phyloP scores from a whole-genome alignment of 1,140 invertebrate species.

The Episyrphus balteatus region DNA sequence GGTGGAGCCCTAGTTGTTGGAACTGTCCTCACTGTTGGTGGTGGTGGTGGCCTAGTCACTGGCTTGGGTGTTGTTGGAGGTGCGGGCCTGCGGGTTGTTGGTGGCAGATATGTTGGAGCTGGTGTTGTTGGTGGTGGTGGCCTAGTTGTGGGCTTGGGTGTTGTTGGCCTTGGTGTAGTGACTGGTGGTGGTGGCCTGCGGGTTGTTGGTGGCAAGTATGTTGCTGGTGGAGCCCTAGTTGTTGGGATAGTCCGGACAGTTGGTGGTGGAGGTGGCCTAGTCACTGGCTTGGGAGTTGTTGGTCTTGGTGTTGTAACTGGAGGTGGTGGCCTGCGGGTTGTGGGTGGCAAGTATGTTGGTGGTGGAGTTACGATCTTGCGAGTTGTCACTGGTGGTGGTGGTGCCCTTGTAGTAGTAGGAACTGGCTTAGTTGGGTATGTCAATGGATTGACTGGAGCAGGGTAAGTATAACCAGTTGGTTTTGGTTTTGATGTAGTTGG shows the following conservation, averaged over 20 bases:
- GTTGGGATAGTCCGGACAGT: too few relatives aligned
- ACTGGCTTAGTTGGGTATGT: background rate
- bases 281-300: background rate
- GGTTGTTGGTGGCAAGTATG: background rate
- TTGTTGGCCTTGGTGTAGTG: slow-evolving; percentile 11
- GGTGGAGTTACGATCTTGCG: too few relatives aligned
- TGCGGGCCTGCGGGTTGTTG: background rate
- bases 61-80: slow-evolving; percentile 12
- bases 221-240: slow-evolving; percentile 3
- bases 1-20: slow-evolving; percentile 12
- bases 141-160: slow-evolving; percentile 1
- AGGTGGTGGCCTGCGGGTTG: background rate
- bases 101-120: slow-evolving; percentile 12
- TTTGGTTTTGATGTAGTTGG: background rate
- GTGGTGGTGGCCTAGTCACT: slow-evolving; percentile 7
- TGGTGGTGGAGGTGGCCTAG: too few relatives aligned
- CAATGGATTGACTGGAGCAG: background rate
- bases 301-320: background rate
- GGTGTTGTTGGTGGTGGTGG: too few relatives aligned
- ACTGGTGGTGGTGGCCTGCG: slow-evolving; percentile 11
- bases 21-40: slow-evolving; percentile 8
- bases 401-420: slow-evolving; percentile 1
- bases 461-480: background rate
- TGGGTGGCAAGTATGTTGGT: background rate
- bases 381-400: slow-evolving; percentile 6